Base-by-base conservation (phyloP, 1,140 invertebrate species). In the Helicoverpa zea region DNA sequence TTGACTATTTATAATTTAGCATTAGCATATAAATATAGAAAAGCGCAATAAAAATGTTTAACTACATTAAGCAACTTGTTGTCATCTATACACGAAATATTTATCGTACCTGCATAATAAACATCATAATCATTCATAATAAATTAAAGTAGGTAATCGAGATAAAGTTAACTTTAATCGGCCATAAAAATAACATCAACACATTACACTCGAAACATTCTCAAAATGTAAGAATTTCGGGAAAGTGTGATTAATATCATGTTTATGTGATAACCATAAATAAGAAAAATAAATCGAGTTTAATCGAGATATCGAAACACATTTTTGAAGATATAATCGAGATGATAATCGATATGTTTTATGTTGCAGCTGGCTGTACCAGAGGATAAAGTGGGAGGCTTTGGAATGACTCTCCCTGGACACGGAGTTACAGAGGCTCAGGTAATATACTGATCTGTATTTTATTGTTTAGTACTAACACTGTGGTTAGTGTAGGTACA, bases 361-460 rank as follows among this genome's bases (percentile, higher is more conserved):
- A 79, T 86, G 49, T 92, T 89, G 59, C 86, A 94, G 92, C 82
- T 94, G 83, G 92, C 92, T 12, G 83, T 94, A 7, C 92, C 92
- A 13, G 90, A 91, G 30, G 63, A 80, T 2, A 84, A 83, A 51
- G 87, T 94, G 0, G 74, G 68, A 0, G 82, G 83, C 3, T 93
- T 95, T 63, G 94, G 95, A 29, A 88, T 95, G 86, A 95, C 95
- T 0, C 80, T 91, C 35, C 94, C 94, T 3, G 88, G 87, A 61
- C 4, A 59, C 7, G 86, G 81, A 3, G 82, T 95, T 16, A 86
- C 88, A n/a, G 93, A 95, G 49, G 84, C 73, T 72, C 94, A 95
- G 89, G 94, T 95, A 85, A 80, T 74, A 29, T 13, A 56, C 49
- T n/a, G 1, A 47, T n/a, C 3, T 43, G 35, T 43, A 5, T 43